Percentiles rank a stretch among this genome's conserved stretches.
Conservation (phyloP, 1,140 invertebrate genomes). For the Drosophila santomea region DNA sequence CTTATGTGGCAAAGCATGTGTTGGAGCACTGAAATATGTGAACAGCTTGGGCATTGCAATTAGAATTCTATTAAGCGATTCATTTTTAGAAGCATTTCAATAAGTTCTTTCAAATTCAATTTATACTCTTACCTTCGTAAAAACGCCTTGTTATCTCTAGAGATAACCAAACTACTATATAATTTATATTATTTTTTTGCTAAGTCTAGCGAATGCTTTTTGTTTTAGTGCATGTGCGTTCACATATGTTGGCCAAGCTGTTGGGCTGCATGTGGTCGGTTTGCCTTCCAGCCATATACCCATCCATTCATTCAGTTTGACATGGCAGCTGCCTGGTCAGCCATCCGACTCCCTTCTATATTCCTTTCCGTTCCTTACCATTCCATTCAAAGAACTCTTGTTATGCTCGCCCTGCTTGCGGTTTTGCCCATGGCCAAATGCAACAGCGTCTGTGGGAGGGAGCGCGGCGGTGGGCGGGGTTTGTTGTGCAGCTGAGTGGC, state of each 20-base stretch:
- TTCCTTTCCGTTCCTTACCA: slow-evolving; percentile 5
- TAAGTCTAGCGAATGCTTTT: neutral
- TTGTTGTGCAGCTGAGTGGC: slow-evolving; percentile 20
- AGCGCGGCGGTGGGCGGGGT: slow-evolving; percentile 19
- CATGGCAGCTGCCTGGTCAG: slow-evolving; percentile 70
- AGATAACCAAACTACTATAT: neutral
- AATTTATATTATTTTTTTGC: neutral
- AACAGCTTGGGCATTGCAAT: neutral
- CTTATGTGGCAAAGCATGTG: slow-evolving; percentile 38
- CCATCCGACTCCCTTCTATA: slow-evolving; percentile 7
- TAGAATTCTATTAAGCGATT: neutral
- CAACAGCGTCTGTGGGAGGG: slow-evolving; percentile 56
- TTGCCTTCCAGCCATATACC: slow-evolving; percentile 36
- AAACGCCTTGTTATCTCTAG: too few species aligned
- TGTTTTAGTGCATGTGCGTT: slow-evolving; percentile 20
- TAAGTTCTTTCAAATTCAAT: neutral
- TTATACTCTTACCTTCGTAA: too few species aligned
- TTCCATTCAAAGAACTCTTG: slow-evolving; percentile 48
- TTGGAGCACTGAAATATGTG: slow-evolving; percentile 19
- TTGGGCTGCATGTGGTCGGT: slow-evolving; percentile 65
- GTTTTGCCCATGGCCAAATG: slow-evolving; percentile 52
- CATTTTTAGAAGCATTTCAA: too few species aligned
- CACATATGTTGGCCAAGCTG: slow-evolving; percentile 48
- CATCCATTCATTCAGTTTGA: slow-evolving; percentile 70
- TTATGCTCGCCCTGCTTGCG: slow-evolving; percentile 58